Conservation (phyloP, 1,140 invertebrate genomes). For the Pseudomyrmex dendroicus region DNA sequence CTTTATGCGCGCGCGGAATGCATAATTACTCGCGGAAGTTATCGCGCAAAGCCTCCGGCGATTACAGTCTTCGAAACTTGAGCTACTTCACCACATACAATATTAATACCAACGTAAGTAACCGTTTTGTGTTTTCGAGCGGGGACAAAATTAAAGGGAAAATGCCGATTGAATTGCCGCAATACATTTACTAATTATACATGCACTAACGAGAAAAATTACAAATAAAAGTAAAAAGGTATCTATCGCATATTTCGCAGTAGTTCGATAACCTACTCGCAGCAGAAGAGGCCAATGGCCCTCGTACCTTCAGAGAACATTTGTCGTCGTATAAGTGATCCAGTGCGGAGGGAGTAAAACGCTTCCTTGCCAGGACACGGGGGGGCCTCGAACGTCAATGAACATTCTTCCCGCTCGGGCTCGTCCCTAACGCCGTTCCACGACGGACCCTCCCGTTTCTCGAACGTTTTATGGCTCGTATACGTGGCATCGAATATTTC, state of each 20-base stretch:
- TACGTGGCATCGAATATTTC: conserved; percentile 73
- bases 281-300: not conserved
- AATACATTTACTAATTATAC: too few species aligned
- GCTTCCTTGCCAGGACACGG: conserved; percentile 66
- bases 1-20: conserved; percentile 21
- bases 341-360: conserved; percentile 61
- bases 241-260: not conserved
- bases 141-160: conserved; percentile 13
- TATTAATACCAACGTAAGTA: not conserved
- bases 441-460: conserved; percentile 71
- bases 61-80: conserved; percentile 25
- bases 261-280: not conserved
- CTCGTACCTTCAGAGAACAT: conserved; percentile 55
- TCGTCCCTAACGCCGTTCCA: conserved; percentile 71
- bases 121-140: not conserved
- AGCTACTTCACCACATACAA: not conserved
- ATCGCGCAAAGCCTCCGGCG: not conserved
- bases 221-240: not conserved
- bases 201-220: too few species aligned
- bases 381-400: conserved; percentile 70
- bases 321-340: conserved; percentile 58
- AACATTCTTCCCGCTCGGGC: conserved; percentile 74
- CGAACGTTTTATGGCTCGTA: conserved; percentile 76
- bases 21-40: conserved; percentile 38
- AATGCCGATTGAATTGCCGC: too few species aligned